Evolutionary conservation across 2,888 invertebrate species (phyloP).

Genomic region (Gymnosoma rotundatum): DNA sequence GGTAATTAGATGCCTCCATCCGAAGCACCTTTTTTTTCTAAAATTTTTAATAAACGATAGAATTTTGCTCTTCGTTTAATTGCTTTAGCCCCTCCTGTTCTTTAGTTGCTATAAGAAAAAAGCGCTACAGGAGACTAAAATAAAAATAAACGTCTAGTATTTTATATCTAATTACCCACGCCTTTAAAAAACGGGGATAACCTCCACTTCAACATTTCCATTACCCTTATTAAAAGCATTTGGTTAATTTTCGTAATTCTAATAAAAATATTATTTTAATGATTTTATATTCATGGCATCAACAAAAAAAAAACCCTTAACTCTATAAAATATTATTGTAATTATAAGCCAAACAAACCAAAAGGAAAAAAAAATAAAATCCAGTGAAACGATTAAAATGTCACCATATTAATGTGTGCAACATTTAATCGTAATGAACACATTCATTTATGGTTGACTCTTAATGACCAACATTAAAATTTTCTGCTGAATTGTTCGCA

Average conservation of each 20-base stretch:
- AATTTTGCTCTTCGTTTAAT: too few species aligned
- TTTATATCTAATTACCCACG: too few species aligned
- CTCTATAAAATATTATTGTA: conserved; percentile 56
- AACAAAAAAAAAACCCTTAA: conserved; percentile 3
- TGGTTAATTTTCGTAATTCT: conserved; percentile 9
- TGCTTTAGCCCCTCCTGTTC: too few species aligned
- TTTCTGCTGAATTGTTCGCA: conserved; percentile 52
- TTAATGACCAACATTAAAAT: conserved; percentile 68
- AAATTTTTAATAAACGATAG: too few species aligned
- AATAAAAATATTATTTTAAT: conserved; percentile 43
- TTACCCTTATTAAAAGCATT: background rate
- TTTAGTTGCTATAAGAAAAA: too few species aligned
- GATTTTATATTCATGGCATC: conserved; percentile 5
- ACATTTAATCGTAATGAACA: conserved; percentile 70
- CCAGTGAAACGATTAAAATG: conserved; percentile 58
- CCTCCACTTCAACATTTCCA: background rate
- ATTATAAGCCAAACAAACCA: conserved; percentile 46
- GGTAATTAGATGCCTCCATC: too few species aligned
- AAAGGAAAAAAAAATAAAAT: background rate
- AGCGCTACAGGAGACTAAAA: too few species aligned
- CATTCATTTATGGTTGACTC: conserved; percentile 67
- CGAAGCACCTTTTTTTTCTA: too few species aligned
- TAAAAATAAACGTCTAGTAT: too few species aligned
- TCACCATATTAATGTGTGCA: conserved; percentile 65
- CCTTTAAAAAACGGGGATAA: too few species aligned